phyloP scores from a whole-genome alignment of 2,113 vertebrate genomes.

The Cervus canadensis region DNA sequence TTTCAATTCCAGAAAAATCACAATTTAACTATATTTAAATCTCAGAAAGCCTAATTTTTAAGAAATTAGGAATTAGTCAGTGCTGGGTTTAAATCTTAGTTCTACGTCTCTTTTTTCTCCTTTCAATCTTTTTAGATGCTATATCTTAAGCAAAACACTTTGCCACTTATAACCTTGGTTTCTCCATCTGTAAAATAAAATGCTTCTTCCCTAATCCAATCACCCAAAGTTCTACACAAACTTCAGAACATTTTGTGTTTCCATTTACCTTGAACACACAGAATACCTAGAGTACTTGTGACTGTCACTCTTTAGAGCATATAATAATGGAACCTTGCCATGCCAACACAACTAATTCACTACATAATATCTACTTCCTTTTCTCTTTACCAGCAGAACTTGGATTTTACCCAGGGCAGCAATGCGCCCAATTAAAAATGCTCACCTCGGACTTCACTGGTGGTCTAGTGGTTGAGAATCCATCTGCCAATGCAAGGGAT shows the following conservation, averaged over 20 bases:
- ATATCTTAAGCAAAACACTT: not conserved
- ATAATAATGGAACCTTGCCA: not conserved
- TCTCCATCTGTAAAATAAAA: not conserved
- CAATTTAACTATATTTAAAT: not conserved
- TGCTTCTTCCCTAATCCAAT: not conserved
- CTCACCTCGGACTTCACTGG: not conserved
- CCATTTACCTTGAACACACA: not conserved
- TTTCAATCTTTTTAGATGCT: not conserved
- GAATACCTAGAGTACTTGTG: not conserved
- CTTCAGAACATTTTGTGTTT: not conserved
- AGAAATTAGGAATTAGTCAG: not conserved
- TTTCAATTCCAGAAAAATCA: not conserved
- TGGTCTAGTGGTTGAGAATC: not conserved
- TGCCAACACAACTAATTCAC: not conserved
- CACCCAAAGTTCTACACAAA: not conserved
- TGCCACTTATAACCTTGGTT: not conserved
- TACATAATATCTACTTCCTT: not conserved
- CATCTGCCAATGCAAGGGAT: not conserved
- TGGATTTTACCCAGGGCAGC: not conserved
- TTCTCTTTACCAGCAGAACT: not conserved
- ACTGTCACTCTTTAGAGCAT: not conserved
- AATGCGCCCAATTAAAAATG: not conserved
- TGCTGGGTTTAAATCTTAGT: not conserved
- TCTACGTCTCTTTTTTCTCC: not conserved
- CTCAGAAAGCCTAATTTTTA: not conserved